Base-by-base conservation (phyloP, 2,888 invertebrate species). In the Andrena marginata region DNA sequence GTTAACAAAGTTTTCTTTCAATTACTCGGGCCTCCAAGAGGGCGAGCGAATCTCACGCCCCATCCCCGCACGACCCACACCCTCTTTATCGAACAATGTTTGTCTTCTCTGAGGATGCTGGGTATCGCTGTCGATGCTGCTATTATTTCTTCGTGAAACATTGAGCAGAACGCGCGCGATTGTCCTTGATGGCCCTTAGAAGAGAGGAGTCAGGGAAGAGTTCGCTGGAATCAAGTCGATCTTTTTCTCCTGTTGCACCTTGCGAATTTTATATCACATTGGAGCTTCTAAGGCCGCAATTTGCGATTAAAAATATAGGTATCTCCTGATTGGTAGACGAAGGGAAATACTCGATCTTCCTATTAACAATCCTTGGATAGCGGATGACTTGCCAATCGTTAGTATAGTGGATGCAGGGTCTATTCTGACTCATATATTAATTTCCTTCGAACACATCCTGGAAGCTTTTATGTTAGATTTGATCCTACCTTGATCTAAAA, bases 1-100 rank as follows among this genome's bases (percentile, higher is more conserved):
- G 63, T 74, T 73, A 77, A 72, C 48, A 79, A 72, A 72, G 79
- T 80, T 82, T 76, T 76, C 79, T 72, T 82, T 76, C 75, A n/a
- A 72, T 80, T 76, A 76, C 72, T 31, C n/a, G 54, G 35, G 33
- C 59, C 31, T 13, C 31, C 7, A 31, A 6, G n/a, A 20, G n/a
- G 31, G n/a, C 64, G 23, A 31, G 16, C 13, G 13, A 49, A 48
- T 29, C 59, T n/a, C 31, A 23, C 6, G 20, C 54, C 63, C 23
- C 26, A 13, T 62, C 60, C 29, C 6, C 0, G 6, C 13, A 1
- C 20, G 16, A 16, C 8, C 42, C 16, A 16, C 42, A 16, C 13
- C 6, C 23, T 16, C 49, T 26, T 10, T 67, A 63, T 33, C 10
- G 60, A 33, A n/a, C 49, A 48, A 75, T 76, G 64, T 79, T 79